A percentile compares a stretch with the other conserved stretches of the same genome.
These are phyloP conservation scores for Sebastes taczanowskii DNA, from an alignment of 2,797 vertebrate species.

Conservation along the genomic window DNA sequence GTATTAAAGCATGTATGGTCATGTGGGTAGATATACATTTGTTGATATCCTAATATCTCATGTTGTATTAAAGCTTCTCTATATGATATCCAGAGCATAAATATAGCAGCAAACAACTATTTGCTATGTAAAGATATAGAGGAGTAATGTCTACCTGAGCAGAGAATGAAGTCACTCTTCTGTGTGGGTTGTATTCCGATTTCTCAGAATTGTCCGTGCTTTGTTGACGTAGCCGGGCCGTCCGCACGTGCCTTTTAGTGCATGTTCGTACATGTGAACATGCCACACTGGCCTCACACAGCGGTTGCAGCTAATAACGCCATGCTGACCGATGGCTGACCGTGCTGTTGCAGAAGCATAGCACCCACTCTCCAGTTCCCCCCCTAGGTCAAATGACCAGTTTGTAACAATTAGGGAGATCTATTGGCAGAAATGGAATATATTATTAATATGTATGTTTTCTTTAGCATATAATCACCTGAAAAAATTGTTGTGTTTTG, in stretches of 20 bases:
- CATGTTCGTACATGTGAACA: neutral
- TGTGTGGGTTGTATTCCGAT: neutral
- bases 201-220: neutral
- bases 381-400: fast-evolving
- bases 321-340: too few relatives aligned
- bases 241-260: neutral
- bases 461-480: too few relatives aligned
- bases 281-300: neutral
- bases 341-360: too few relatives aligned
- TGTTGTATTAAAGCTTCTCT: neutral
- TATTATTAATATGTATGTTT: too few relatives aligned
- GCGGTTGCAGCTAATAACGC: too few relatives aligned
- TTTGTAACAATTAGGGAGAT: too few relatives aligned
- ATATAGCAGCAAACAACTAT: neutral
- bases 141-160: neutral
- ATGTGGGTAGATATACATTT: neutral
- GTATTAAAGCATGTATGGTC: neutral
- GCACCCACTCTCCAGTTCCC: too few relatives aligned
- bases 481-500: too few relatives aligned
- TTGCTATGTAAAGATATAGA: neutral
- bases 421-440: too few relatives aligned
- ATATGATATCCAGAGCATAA: neutral
- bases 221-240: neutral
- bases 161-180: neutral
- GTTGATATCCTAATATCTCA: neutral